phyloP scores from a whole-genome alignment of 1,140 invertebrate species.

The Saxidomus purpurata region DNA sequence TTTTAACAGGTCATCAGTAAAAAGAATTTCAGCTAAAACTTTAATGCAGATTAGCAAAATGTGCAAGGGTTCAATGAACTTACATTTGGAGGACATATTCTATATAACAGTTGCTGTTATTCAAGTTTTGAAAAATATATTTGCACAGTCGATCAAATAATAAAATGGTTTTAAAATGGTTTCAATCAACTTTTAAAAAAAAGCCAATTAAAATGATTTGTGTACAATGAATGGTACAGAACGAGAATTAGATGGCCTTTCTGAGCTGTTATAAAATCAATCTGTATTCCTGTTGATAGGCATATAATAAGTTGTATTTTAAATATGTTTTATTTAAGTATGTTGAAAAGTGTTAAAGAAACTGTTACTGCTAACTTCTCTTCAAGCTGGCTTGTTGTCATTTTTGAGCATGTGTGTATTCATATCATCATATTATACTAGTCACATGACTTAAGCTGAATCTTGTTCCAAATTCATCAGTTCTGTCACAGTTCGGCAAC shows the following conservation, averaged over 20 bases:
- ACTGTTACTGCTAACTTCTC: no score
- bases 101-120: not conserved
- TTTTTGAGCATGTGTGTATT: no score
- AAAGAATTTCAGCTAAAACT: not conserved
- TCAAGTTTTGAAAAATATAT: not conserved
- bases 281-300: not conserved
- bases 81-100: not conserved
- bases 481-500: no score
- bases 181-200: not conserved
- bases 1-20: not conserved
- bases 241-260: not conserved
- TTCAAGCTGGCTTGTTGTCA: no score
- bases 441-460: no score
- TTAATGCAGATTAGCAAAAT: not conserved
- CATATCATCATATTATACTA: no score
- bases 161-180: not conserved
- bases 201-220: slow-evolving; percentile 17
- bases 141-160: not conserved
- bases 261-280: not conserved
- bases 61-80: not conserved
- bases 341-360: no score
- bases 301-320: not conserved
- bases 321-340: no score
- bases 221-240: not conserved
- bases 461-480: no score